Base-by-base conservation (phyloP, 2,888 invertebrate species). In the Macropis europaea region DNA sequence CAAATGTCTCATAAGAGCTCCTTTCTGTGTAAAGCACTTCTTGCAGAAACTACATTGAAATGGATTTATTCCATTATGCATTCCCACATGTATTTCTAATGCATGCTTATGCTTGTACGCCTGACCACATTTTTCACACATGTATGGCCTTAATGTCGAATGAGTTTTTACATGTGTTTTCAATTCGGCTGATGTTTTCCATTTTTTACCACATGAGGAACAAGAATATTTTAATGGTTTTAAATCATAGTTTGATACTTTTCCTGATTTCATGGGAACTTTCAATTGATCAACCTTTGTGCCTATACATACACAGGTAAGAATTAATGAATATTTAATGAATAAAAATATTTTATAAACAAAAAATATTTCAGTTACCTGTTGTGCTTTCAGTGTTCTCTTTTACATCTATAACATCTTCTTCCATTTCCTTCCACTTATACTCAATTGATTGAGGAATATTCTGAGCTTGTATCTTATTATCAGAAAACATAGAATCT, bases 101-200 rank as follows among this genome's bases (percentile, higher is more conserved):
- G 93, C 93, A 3, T 92, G 91, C 84, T 93, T 93, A 88, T 93
- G 93, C 76, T 93, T 93, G 89, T 93, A 93, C 69, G 92, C 92
- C 22, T 92, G 92, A 7, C 93, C 93, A 84, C 93, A 93, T 76
- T 91, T 90, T 84, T 92, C 91, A 82, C 92, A 92, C 86, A 86
- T 87, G 52, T 84, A 88, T 4, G 87, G 87, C 13, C 81, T 76
- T 3, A 85, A 24, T 15, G 75, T 81, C 24, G 87, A 87, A 66
- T 88, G 87, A 0, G 82, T 79, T 53, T 82, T 84, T 3, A 81
- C 52, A 38, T 88, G 86, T 13, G 73, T 76, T 42, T 81, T 83
- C 3, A 87, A 53, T 48, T 87, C 85, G 0, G 79, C 61, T 3
- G 77, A 73, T 2, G 82, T 85, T 19, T 77, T 74, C 82, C 82